Evolutionary conservation across 2,113 vertebrate genomes (phyloP).

Genomic region (Mormyrus iriodes): DNA sequence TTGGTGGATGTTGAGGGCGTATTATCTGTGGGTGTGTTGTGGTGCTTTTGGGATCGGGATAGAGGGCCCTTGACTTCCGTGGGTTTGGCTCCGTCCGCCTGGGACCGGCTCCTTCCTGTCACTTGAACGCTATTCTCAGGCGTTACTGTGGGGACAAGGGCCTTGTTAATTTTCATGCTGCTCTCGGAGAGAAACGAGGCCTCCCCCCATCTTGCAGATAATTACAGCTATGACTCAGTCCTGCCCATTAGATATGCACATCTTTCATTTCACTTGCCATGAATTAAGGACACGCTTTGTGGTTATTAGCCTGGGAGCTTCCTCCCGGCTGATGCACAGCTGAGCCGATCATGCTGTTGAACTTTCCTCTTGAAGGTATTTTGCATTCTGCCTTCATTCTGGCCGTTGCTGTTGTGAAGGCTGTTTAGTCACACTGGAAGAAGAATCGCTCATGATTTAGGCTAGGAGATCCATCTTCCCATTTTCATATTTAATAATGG

Average conservation of each 20-base stretch:
- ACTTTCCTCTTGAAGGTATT: neutral
- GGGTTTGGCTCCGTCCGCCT: neutral
- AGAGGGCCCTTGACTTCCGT: neutral
- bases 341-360: neutral
- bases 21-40: neutral
- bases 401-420: neutral
- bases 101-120: neutral
- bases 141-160: neutral
- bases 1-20: neutral
- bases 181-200: neutral
- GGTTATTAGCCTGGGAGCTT: neutral
- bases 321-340: neutral
- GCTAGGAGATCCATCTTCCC: neutral
- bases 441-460: neutral
- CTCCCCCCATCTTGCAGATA: neutral
- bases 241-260: neutral
- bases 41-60: no score
- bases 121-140: neutral
- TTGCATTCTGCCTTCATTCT: neutral
- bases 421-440: neutral
- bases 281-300: slow-evolving; percentile 5
- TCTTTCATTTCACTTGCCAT: neutral
- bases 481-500: neutral
- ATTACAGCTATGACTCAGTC: slow-evolving; percentile 14
- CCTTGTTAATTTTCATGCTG: slow-evolving; percentile 12